Conservation (phyloP, 2,113 vertebrate genomes). For the Varanus komodoensis region DNA sequence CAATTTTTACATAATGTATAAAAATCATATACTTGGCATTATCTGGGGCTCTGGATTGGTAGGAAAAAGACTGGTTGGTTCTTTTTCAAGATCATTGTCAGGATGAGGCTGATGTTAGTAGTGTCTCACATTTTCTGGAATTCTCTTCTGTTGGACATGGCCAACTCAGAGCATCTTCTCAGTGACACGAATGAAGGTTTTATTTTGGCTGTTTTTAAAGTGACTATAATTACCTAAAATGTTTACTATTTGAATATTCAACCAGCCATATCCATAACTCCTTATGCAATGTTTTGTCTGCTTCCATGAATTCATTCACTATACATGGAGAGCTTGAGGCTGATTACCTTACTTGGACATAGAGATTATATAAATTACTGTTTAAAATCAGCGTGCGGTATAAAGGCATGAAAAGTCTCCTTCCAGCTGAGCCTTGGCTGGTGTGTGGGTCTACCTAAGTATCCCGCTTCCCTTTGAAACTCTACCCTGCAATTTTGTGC, state of each 20-base stretch:
- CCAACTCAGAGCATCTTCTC: background rate
- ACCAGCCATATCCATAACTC: background rate
- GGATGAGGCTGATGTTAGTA: background rate
- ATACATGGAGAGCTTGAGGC: background rate
- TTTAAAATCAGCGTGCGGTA: background rate
- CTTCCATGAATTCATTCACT: background rate
- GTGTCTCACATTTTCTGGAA: background rate
- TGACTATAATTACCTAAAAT: background rate
- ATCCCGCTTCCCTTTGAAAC: slow-evolving; percentile 23
- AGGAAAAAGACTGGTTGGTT: background rate
- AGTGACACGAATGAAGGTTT: background rate
- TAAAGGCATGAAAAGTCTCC: background rate
- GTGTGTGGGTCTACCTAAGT: background rate
- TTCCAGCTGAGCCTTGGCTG: background rate
- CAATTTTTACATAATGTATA: background rate
- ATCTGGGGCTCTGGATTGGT: background rate
- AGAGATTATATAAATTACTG: background rate
- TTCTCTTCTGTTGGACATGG: background rate
- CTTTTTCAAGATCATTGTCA: background rate
- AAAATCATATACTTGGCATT: background rate
- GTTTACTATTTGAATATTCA: background rate
- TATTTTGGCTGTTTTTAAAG: background rate
- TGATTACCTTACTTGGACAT: background rate
- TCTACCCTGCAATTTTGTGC: background rate
- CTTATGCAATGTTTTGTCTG: background rate